Evolutionary conservation across 53 echinoderm and acorn worm genomes (phyloP), one percentile per base, ranked within the genome.

Genomic region (Pentamera pediparva): DNA sequence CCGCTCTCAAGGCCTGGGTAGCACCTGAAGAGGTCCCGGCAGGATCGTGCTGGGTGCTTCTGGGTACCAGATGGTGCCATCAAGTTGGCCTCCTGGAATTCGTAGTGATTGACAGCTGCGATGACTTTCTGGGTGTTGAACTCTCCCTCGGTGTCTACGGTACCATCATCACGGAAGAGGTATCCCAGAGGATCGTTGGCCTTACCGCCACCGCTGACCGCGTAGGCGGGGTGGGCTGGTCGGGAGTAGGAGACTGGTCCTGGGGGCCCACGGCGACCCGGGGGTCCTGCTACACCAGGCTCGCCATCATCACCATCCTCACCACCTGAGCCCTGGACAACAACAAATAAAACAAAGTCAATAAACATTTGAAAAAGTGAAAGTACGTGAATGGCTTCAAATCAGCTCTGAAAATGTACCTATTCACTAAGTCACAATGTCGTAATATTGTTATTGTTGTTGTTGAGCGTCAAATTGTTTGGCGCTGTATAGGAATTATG

Each of bases 1-100:
- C 93, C 93, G 56, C 86, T 87, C 21, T 55, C 75, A 18, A 80
- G 75, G 34, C 78, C 69, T 61, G 93, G 93, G 84, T 90, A 80
- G 75, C 84, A 70, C 56, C 73, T 83, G 84, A 89, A 89, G 81
- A 93, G 84, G 61, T 93, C 93, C 50, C 84, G 86, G 84, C 93
- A 93, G 74, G 89, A 86, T 25, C 93, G 76, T 61, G 84, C 93
- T 55, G 93, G 93, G 79, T 84, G 64, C 41, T 87, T 83, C 39
- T 51, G 35, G 59, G 75, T 87, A 38, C 93, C 93, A 61, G 75
- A 77, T 86, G 93, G 93, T 32, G 84, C 81, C 70, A 83, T 39
- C 75, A 93, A 54, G 70, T 76, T 84, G 50, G 75, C 74, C 36
- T 82, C 77, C 47, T 84, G 84, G 24, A 59, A 38, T 40, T 84